Conservation (phyloP, 2,888 invertebrate genomes). For the Lasioglossum figueresi region DNA sequence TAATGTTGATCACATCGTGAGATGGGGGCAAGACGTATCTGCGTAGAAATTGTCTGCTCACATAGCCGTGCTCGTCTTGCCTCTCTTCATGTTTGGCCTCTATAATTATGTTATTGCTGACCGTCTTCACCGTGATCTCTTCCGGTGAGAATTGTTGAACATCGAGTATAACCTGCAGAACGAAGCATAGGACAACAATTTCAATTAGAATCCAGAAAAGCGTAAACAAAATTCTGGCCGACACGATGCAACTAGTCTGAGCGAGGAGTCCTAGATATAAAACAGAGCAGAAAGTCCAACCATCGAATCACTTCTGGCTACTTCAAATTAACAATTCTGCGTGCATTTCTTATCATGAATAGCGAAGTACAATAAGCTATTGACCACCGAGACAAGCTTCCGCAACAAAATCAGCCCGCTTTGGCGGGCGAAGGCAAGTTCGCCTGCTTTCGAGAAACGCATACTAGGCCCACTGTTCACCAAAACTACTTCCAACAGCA, state of each 20-base stretch:
- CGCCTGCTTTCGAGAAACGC: conserved; percentile 20
- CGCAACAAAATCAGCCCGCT: conserved; percentile 16
- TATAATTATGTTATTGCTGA: conserved; percentile 83
- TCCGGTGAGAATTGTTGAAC: conserved; percentile 85
- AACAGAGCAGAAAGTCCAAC: background rate
- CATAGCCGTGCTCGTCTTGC: conserved; percentile 84
- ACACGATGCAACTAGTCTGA: background rate
- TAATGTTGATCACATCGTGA: conserved; percentile 83
- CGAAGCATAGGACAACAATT: conserved; percentile 26
- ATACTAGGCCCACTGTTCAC: background rate
- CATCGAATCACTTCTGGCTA: background rate
- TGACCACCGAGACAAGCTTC: background rate
- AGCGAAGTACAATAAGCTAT: background rate
- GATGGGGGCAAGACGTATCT: conserved; percentile 84
- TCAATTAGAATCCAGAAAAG: background rate
- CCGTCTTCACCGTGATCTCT: conserved; percentile 84
- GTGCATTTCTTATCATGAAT: background rate
- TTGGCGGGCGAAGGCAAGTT: conserved; percentile 39
- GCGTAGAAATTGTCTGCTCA: conserved; percentile 84
- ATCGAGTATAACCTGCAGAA: conserved; percentile 81
- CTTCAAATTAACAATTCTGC: background rate
- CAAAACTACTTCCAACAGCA: background rate
- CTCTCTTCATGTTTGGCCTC: conserved; percentile 85
- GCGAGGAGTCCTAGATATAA: background rate
- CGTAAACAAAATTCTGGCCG: background rate